These are phyloP conservation scores for Petrocephalus zakoni DNA, from an alignment of 2,113 vertebrate genomes.

Conservation along the genomic window DNA sequence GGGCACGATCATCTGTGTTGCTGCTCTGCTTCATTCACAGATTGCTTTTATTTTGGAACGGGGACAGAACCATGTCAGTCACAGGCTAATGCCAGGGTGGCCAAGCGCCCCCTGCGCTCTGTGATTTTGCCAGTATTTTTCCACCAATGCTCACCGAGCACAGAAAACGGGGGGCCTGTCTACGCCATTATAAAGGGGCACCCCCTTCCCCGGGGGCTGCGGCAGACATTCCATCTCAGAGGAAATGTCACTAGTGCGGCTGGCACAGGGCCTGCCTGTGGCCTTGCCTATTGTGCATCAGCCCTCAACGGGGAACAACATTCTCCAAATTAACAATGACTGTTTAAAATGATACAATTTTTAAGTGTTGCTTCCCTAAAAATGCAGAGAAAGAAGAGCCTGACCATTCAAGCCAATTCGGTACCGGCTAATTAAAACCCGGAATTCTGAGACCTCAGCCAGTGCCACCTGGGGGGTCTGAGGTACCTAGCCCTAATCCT, in stretches of 20 bases:
- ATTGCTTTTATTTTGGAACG: conserved; percentile 47
- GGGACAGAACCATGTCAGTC: conserved; percentile 43
- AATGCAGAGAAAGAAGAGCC: background rate
- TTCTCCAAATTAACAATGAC: conserved; percentile 25
- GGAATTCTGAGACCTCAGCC: background rate
- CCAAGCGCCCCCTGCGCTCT: conserved; percentile 37
- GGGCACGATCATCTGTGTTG: conserved; percentile 47
- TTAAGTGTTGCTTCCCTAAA: background rate
- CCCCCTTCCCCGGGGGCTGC: background rate
- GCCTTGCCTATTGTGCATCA: conserved; percentile 27
- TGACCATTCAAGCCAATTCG: background rate
- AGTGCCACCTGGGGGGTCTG: background rate
- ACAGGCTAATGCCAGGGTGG: conserved; percentile 34
- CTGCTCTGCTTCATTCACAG: conserved; percentile 42
- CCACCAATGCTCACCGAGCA: background rate
- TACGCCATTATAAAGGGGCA: conserved; percentile 32
- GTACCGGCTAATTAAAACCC: background rate
- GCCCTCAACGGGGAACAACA: conserved; percentile 12
- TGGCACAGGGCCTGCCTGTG: conserved; percentile 9
- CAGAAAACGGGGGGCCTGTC: conserved; percentile 9
- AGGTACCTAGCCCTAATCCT: background rate
- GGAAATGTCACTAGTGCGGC: conserved; percentile 8
- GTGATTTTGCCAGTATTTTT: conserved; percentile 17
- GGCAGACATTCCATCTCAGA: conserved; percentile 11
- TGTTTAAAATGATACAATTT: background rate